Evolutionary conservation across 2,113 vertebrate genomes (phyloP), one percentile per base, ranked within the genome.

Genomic region (Neolamprologus sp.): DNA sequence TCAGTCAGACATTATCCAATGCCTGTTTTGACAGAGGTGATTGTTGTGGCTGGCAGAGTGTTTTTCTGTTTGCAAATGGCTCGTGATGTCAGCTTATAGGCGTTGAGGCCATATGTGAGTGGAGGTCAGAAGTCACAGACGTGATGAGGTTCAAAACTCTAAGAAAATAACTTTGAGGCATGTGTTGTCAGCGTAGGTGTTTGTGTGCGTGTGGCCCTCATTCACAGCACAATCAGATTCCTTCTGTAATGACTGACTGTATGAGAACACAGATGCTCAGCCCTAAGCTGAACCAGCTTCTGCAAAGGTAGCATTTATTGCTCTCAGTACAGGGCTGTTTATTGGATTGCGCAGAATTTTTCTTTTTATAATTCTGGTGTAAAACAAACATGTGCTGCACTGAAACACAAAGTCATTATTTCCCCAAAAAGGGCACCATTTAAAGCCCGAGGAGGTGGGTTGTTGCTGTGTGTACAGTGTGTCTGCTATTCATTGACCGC

Each of bases 1-100:
- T 79, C 80, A 71, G 55, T 49, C 68, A 75, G 85, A 93, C 89
- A 68, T 93, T 23, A 92, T 83, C 89, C 83, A 88, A 85, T 73
- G 35, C 21, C 42, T 92, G 88, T 90, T 88, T 87, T 91, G 65
- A 84, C 82, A 40, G 47, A 75, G 45, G 42, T 71, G 78, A 58
- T 85, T 83, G 68, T 42, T 88, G 83, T 4, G 51, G 81, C 65
- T 35, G 10, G 57, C 21, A 71, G 21, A 14, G 12, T 85, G 81
- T 79, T 65, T 86, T 80, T 82, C 60, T 83, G 65, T 88, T 89
- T 86, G 13, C 4, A 2, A 82, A 57, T 23, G 71, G 28, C 57
- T 85, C 2, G 14, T 79, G 26, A 55, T 53, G 37, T 89, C 53
- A 57, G 84, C 45, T 82, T 84, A 82, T 63, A 80, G 42, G 49